Percentiles rank a stretch among this genome's conserved stretches.
Conservation (phyloP, 2,797 vertebrate genomes). For the Rhabdophis nuchalis region DNA sequence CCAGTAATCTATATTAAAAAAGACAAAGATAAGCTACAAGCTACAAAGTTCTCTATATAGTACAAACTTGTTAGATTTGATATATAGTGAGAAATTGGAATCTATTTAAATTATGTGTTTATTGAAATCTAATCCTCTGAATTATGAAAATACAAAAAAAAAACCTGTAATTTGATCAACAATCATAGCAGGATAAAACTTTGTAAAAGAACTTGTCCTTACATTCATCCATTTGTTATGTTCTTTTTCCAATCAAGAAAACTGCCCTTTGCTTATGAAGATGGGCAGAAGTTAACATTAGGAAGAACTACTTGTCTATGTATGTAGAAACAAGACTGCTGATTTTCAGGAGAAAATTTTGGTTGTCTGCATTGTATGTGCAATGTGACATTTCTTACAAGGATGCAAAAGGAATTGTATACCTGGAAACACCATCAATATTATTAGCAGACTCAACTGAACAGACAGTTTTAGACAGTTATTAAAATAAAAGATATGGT, state of each 20-base stretch:
- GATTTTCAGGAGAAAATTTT: not conserved
- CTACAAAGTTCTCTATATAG: not conserved
- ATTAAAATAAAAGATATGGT: not conserved
- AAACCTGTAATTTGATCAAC: not conserved
- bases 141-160: not conserved
- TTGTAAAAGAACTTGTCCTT: not conserved
- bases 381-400: not conserved
- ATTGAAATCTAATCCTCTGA: not conserved
- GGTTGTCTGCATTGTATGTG: not conserved
- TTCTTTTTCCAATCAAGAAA: not conserved
- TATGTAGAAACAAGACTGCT: not conserved
- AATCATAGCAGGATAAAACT: not conserved
- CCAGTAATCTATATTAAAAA: not conserved
- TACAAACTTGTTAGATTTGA: not conserved
- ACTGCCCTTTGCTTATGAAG: not conserved
- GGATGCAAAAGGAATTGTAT: not conserved
- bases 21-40: not conserved
- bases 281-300: not conserved
- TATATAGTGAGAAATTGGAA: not conserved
- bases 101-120: not conserved
- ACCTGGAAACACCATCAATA: not conserved
- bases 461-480: not conserved
- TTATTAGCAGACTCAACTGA: not conserved
- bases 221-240: not conserved
- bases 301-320: not conserved